A percentile compares a stretch with the other conserved stretches of the same genome.
These are phyloP conservation scores for Pyxicephalus adspersus DNA, from an alignment of 2,113 vertebrate species.

Conservation along the genomic window DNA sequence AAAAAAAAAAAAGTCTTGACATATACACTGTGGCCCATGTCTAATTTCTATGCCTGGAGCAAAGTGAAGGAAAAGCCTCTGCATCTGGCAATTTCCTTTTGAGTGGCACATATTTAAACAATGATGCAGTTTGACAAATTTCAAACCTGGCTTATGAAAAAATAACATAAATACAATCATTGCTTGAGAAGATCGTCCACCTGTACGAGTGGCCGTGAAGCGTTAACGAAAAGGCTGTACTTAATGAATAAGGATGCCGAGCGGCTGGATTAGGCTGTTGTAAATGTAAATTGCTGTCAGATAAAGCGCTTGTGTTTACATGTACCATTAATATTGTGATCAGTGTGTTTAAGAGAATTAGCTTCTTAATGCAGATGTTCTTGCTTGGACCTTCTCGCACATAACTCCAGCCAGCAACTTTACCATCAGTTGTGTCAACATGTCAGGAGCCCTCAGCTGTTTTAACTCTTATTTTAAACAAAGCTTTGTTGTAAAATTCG, in stretches of 20 bases:
- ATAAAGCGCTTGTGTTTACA: constrained; percentile 84
- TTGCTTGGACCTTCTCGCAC: constrained; percentile 73
- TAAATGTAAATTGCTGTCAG: constrained; percentile 83
- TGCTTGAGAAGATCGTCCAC: constrained; percentile 81
- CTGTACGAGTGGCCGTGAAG: constrained; percentile 80
- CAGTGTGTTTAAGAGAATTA: constrained; percentile 83
- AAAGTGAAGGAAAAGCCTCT: constrained; percentile 76
- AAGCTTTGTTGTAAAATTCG: constrained; percentile 70
- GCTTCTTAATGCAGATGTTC: constrained; percentile 86
- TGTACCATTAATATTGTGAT: constrained; percentile 88
- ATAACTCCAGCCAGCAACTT: constrained; percentile 70
- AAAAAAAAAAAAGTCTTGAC: constrained; percentile 66
- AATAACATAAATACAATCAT: constrained; percentile 87
- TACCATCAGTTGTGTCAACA: constrained; percentile 80
- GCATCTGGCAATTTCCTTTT: constrained; percentile 85
- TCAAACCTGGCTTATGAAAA: constrained; percentile 90
- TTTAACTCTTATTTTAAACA: constrained; percentile 73
- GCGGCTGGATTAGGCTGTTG: constrained; percentile 80
- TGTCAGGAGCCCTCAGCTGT: constrained; percentile 75
- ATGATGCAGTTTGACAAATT: constrained; percentile 95
- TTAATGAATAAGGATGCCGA: constrained; percentile 82
- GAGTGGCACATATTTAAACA: constrained; percentile 90
- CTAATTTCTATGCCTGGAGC: constrained; percentile 82
- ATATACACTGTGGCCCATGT: constrained; percentile 74
- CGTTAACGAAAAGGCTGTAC: constrained; percentile 82